These are phyloP conservation scores for Ciona savignyi DNA, from an alignment of 23 tunicate species.

Conservation along the genomic window DNA sequence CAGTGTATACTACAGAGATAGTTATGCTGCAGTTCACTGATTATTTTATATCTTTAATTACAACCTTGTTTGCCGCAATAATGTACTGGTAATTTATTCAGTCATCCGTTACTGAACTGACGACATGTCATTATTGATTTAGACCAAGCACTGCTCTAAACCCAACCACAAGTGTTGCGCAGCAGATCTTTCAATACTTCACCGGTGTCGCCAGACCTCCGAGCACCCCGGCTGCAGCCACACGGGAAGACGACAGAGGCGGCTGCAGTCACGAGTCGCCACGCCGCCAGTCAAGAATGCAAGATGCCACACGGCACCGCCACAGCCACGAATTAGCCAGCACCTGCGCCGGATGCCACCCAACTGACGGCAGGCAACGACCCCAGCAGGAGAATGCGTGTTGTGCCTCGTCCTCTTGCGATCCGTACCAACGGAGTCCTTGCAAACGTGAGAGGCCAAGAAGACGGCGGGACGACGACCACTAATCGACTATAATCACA, in stretches of 20 bases:
- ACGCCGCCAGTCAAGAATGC: constrained; percentile 6
- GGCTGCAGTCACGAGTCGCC: constrained; percentile 2
- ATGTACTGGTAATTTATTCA: too few species aligned
- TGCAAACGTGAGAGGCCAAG: not conserved
- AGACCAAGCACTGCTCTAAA: not conserved
- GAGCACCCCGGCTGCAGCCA: constrained; percentile 3
- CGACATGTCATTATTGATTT: too few species aligned
- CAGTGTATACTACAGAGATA: too few species aligned
- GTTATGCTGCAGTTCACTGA: too few species aligned
- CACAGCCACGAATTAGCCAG: not conserved
- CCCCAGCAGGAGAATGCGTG: not conserved
- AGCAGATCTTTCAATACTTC: constrained; percentile 69
- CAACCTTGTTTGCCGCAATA: too few species aligned
- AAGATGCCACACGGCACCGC: not conserved
- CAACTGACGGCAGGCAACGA: not conserved
- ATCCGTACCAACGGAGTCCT: not conserved
- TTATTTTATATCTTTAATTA: too few species aligned
- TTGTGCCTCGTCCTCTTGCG: constrained; percentile 1
- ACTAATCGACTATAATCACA: too few species aligned
- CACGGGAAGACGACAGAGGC: constrained; percentile 8
- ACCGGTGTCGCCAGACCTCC: constrained; percentile 41
- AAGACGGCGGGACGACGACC: too few species aligned
- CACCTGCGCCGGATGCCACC: not conserved
- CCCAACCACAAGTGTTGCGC: constrained; percentile 54
- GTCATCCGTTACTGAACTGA: too few species aligned